Evolutionary conservation across 2,797 vertebrate genomes (phyloP).

Genomic region (Dicrostonyx torquatus): DNA sequence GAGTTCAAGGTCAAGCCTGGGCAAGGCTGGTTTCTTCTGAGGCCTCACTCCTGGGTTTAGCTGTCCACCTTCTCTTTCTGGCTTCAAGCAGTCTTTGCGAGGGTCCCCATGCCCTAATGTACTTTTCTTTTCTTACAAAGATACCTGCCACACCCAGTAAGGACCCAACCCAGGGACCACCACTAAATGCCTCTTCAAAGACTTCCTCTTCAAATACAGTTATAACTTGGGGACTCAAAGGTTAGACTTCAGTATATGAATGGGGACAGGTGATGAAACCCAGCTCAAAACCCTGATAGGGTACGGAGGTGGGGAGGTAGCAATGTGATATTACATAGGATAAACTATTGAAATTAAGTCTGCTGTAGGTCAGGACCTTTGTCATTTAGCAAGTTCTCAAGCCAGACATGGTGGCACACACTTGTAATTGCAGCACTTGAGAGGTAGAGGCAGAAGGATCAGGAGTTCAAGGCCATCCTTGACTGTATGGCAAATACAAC

Average conservation of each 20-base stretch:
- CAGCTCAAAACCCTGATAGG: background rate
- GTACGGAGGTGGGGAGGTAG: accelerated
- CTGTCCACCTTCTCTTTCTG: background rate
- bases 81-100: background rate
- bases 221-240: too few species aligned
- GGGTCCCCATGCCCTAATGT: too few species aligned
- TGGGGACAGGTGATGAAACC: accelerated
- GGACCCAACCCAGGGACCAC: background rate
- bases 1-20: background rate
- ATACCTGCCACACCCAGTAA: background rate
- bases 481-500: background rate
- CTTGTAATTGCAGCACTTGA: background rate
- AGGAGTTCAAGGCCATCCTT: background rate
- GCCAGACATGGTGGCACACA: background rate
- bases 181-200: background rate
- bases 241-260: background rate
- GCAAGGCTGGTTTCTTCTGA: background rate
- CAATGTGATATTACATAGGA: background rate
- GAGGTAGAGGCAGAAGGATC: background rate
- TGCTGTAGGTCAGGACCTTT: background rate
- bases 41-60: background rate
- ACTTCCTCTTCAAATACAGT: background rate
- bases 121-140: background rate
- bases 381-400: background rate
- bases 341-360: accelerated